Base-by-base conservation (phyloP, 1,140 invertebrate species). In the Eupristina koningsbergeri region DNA sequence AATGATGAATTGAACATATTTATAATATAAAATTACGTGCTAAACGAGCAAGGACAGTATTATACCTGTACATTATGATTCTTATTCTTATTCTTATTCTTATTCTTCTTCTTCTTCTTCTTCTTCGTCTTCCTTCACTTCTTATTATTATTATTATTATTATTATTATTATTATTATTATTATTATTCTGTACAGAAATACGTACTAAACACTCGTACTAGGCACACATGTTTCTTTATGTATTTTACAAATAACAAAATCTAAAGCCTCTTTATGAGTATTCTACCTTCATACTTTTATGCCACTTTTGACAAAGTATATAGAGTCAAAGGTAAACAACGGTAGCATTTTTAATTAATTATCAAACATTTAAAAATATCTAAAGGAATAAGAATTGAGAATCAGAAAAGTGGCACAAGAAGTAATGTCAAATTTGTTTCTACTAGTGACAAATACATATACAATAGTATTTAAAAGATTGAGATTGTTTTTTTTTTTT, bases 11-110 rank as follows among this genome's bases (percentile, higher is more conserved):
- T 86, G 85, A 86, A 86, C 83, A 86, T 86, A 86, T 86, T 82
- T 87, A 86, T 86, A 88, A 85, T 82, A 85, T 87, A 86, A 88
- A 88, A 87, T 84, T 84, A 80, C 80, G 84, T 86, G 84, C 45
- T 82, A 81, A 87, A 84, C 80, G 80, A 86, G 84, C 41, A 80
- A 85, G 82, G 50, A 83, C 80, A 80, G 83, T 81, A 34, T 63
- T 50, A 50, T 47, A 75, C 34, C 75, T 80, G 47, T 69, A 78
- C 3, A 86, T 81, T n/a, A n/a, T n/a, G n/a, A n/a, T n/a, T n/a
- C n/a, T n/a, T n/a, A n/a, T n/a, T n/a, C n/a, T n/a, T n/a, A n/a
- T n/a, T n/a, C n/a, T n/a, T n/a, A n/a, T n/a, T n/a, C n/a, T n/a
- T n/a, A n/a, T n/a, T n/a, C n/a, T n/a, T n/a, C n/a, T n/a, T n/a